Evolutionary conservation across 2,888 invertebrate genomes (phyloP).

Genomic region (Heteromyza rotundicornis): DNA sequence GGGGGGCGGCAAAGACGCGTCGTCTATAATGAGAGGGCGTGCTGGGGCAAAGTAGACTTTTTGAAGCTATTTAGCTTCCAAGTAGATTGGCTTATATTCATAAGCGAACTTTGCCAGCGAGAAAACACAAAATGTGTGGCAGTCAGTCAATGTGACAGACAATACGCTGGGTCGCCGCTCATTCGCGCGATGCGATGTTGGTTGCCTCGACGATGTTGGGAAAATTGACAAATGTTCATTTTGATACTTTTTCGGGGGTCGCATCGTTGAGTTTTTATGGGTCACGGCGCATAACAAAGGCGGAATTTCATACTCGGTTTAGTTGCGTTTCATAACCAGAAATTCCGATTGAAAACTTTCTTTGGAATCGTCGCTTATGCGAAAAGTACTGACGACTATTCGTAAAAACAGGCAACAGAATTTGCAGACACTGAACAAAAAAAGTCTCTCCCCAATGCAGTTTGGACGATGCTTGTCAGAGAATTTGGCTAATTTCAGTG

Average conservation of each 20-base stretch:
- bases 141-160: conserved; percentile 51
- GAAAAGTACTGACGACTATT: too few relatives aligned
- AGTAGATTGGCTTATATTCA: conserved; percentile 17
- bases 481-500: too few relatives aligned
- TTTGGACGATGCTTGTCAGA: too few relatives aligned
- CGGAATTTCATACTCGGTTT: conserved; percentile 16
- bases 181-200: too few relatives aligned
- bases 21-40: conserved; percentile 57
- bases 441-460: too few relatives aligned
- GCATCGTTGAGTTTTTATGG: conserved; percentile 43
- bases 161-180: conserved; percentile 14
- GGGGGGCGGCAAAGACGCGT: conserved; percentile 50
- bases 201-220: conserved; percentile 31
- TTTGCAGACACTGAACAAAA: too few relatives aligned
- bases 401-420: too few relatives aligned
- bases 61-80: conserved; percentile 52
- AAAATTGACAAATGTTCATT: conserved; percentile 40
- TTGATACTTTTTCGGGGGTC: conserved; percentile 12
- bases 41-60: conserved; percentile 51
- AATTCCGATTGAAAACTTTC: too few relatives aligned
- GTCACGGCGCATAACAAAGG: conserved; percentile 44
- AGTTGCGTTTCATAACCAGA: not conserved
- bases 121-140: conserved; percentile 45
- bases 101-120: not conserved
- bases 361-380: too few relatives aligned